Base-by-base conservation (phyloP, 1,140 invertebrate species). In the Thalassaphorura encarpata region DNA sequence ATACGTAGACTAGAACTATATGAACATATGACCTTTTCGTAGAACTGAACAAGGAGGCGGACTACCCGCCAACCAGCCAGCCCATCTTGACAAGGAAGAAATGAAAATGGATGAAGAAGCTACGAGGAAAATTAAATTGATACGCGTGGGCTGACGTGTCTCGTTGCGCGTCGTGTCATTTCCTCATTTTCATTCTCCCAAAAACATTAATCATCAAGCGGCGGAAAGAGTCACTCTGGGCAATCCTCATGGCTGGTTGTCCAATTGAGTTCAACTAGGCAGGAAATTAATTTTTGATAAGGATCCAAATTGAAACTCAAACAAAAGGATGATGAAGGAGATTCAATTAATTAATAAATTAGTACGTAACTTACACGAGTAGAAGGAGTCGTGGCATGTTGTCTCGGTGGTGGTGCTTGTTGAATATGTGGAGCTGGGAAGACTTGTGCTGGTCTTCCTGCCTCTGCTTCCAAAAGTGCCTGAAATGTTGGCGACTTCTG, bases 191-290 rank as follows among this genome's bases (percentile, higher is more conserved):
- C n/a, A 8, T 8, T 18, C 33, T 19, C 8, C 27, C 23, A n/a
- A 51, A 19, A 13, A 51, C 48, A 11, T 33, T 36, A 75, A 85
- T 83, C 89, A 93, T 93, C 66, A 93, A 80, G 68, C 87, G 83
- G 72, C 87, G 89, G 78, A 92, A 93, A 57, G 85, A 87, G 70
- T 84, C 83, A 70, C 87, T 91, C 70, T 93, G 89, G 66, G 89
- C 87, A 68, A 92, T 92, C 64, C 80, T 81, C 67, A 89, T 86
- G 21, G 74, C 71, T 26, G 77, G 72, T 51, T 67, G 67, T n/a
- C 73, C 73, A 41, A 76, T 61, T 23, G 72, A 72, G 60, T 73
- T 75, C 26, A 69, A 51, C 67, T 73, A 47, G 19, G 59, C 56
- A 49, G 56, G 51, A 52, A 46, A 41, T 46, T 21, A 41, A 6